phyloP scores from a whole-genome alignment of 2,797 vertebrate genomes.

The Syngnathus acus region DNA sequence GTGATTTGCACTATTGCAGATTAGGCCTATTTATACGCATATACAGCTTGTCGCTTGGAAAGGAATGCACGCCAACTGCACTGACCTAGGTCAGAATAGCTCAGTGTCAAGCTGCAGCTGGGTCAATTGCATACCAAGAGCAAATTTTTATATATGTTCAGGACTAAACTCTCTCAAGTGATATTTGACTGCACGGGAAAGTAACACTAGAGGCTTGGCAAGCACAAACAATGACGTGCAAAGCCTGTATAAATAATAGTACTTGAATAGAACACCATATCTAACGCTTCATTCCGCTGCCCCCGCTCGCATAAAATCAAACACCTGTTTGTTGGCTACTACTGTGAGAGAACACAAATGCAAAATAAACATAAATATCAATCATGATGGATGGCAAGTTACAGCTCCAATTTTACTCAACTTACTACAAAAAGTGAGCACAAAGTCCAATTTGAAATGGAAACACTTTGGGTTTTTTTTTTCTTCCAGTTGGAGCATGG shows the following conservation, averaged over 20 bases:
- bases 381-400: not conserved
- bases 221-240: conserved; percentile 22
- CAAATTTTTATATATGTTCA: conserved; percentile 9
- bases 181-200: conserved; percentile 3
- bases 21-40: conserved; percentile 29
- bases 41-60: conserved; percentile 28
- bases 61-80: conserved; percentile 42
- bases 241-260: conserved; percentile 42
- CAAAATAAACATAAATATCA: not conserved
- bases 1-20: not conserved
- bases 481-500: no score
- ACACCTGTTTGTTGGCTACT: conserved; percentile 34
- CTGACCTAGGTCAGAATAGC: conserved; percentile 49
- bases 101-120: conserved; percentile 44
- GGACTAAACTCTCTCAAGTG: conserved; percentile 9
- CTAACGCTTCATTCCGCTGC: conserved; percentile 34
- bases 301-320: conserved; percentile 20
- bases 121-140: conserved; percentile 17
- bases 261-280: conserved; percentile 27
- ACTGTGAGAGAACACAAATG: not conserved
- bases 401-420: not conserved
- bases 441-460: no score
- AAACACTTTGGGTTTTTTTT: no score
- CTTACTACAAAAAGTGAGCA: not conserved
- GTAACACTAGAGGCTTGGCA: conserved; percentile 22